These are phyloP conservation scores for Malachius bipustulatus DNA, from an alignment of 2,888 invertebrate genomes.

Conservation along the genomic window DNA sequence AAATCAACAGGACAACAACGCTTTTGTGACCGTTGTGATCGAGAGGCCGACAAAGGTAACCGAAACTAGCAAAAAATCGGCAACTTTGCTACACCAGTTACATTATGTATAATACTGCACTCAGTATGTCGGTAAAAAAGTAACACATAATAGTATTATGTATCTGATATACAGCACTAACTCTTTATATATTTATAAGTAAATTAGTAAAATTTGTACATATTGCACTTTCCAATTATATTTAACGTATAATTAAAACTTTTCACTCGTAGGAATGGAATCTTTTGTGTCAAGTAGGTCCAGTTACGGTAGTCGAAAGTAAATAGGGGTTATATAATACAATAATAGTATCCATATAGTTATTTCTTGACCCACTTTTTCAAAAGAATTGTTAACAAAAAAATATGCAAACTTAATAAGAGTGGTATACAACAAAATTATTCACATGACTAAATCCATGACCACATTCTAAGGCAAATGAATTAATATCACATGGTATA, in stretches of 20 bases:
- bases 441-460: slow-evolving; percentile 13
- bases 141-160: slow-evolving; percentile 32
- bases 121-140: slow-evolving; percentile 38
- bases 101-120: slow-evolving; percentile 33
- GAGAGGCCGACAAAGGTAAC: slow-evolving; percentile 12
- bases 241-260: slow-evolving; percentile 21
- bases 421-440: slow-evolving; percentile 14
- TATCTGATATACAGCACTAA: slow-evolving; percentile 36
- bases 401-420: slow-evolving; percentile 22
- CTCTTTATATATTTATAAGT: slow-evolving; percentile 33
- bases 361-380: no score
- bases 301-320: slow-evolving; percentile 10
- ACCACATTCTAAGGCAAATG: no score
- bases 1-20: background rate
- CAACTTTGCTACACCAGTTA: slow-evolving; percentile 15
- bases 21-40: background rate
- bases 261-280: slow-evolving; percentile 29
- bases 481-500: no score
- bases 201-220: slow-evolving; percentile 56
- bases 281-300: slow-evolving; percentile 25
- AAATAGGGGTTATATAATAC: no score
- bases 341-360: no score
- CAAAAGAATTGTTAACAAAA: no score
- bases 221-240: slow-evolving; percentile 51
- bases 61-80: slow-evolving; percentile 17